These are phyloP conservation scores for Portunus trituberculatus DNA, from an alignment of 1,140 invertebrate species.

Conservation along the genomic window DNA sequence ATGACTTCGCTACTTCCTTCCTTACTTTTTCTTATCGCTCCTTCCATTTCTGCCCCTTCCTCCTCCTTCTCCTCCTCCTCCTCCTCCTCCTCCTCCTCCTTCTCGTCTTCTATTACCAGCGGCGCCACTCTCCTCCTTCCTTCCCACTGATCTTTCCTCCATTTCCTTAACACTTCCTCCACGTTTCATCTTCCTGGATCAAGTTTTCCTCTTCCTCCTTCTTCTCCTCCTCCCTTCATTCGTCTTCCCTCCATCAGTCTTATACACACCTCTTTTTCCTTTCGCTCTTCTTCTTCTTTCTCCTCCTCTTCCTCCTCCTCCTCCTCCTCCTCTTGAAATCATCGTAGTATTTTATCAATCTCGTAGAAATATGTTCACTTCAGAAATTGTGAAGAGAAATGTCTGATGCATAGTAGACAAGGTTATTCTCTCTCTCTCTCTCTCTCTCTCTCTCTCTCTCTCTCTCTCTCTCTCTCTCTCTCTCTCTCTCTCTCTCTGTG, in stretches of 20 bases:
- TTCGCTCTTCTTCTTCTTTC: neutral
- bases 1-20: too few relatives aligned
- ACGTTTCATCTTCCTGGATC: neutral
- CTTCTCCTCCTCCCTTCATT: neutral
- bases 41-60: neutral
- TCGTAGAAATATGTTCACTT: too few relatives aligned
- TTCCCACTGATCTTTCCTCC: neutral
- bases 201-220: neutral
- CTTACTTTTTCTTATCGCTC: neutral
- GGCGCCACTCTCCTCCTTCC: neutral
- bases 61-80: neutral
- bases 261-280: neutral
- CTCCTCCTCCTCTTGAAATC: too few relatives aligned
- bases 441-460: too few relatives aligned
- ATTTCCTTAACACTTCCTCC: neutral
- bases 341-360: too few relatives aligned
- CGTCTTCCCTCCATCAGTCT: neutral
- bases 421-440: too few relatives aligned
- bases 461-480: too few relatives aligned
- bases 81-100: neutral
- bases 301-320: neutral
- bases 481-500: too few relatives aligned
- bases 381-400: too few relatives aligned
- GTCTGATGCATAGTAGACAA: too few relatives aligned
- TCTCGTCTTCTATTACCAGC: neutral